Conservation (phyloP, 92 coral and sea anemone genomes). For the Palythoa heliodiscus region DNA sequence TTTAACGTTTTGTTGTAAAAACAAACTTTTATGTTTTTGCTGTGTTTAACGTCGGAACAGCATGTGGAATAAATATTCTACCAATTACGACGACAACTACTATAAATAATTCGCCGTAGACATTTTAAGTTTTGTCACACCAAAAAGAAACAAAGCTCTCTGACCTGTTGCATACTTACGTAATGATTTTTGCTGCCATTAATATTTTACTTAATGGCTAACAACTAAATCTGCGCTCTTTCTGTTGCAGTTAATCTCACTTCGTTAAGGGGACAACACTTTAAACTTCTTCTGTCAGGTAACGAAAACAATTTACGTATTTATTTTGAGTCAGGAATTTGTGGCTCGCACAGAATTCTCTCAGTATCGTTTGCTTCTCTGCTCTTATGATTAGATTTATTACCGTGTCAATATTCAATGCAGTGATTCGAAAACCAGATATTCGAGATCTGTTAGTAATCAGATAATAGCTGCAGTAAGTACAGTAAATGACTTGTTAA, state of each 20-base stretch:
- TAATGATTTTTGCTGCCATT: slow-evolving; percentile 17
- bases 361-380: background rate
- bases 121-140: slow-evolving; percentile 21
- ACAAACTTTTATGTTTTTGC: slow-evolving; percentile 20
- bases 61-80: slow-evolving; percentile 13
- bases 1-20: background rate
- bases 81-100: slow-evolving; percentile 1
- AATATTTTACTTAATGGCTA: slow-evolving; percentile 27
- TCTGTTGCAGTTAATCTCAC: slow-evolving; percentile 31
- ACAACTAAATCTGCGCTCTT: slow-evolving; percentile 28
- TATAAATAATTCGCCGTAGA: background rate
- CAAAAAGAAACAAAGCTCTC: background rate
- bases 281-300: slow-evolving; percentile 40
- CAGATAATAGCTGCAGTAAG: background rate
- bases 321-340: background rate
- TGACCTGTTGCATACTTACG: slow-evolving; percentile 43
- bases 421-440: background rate
- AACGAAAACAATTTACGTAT: background rate
- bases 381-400: background rate
- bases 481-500: background rate
- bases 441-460: background rate
- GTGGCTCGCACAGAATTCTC: background rate
- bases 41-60: background rate
- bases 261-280: slow-evolving; percentile 9
- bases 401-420: background rate